Base-by-base conservation (phyloP, 2,888 invertebrate species). In the Leptinotarsa rubiginosa region DNA sequence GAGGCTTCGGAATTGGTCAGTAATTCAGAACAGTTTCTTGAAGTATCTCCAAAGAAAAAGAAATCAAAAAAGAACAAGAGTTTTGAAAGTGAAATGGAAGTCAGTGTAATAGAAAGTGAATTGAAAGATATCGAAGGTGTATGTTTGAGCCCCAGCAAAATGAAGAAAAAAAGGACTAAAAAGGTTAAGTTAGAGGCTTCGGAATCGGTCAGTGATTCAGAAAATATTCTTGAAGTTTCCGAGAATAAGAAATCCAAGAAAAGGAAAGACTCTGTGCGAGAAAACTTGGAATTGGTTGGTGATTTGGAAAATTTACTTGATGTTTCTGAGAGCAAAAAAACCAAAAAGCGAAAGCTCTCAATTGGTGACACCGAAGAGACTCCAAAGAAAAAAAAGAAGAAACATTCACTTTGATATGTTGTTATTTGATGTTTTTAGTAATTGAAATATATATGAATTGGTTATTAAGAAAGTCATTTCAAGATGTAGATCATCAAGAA, bases 301-400 rank as follows among this genome's bases (percentile, higher is more conserved):
- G 62, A 62, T 62, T 62, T 31, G 10, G 62, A 62, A 25, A 31
- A 12, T 13, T 62, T 2, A n/a, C 41, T n/a, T 16, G 31, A 62
- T 41, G 10, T 31, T 10, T 31, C 65, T 64, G 52, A 54, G 65
- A 70, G 18, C 65, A 47, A 25, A 22, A 72, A 68, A 25, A 31
- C 52, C 18, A 72, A 50, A 69, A 72, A 70, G 50, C 73, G 49
- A 59, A 64, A 62, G 18, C 47, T 7, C 3, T 16, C 49, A 15
- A 22, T 62, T 72, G 73, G 22, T 62, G 69, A 59, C 7, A 59
- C 54, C n/a, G 47, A 56, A 18, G 59, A 49, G 7, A 47, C 20
- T 41, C 50, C 65, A 16, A 67, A 65, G 15, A 68, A 56, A 50
- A 59, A 47, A 1, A 75, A 75, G 31, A 75, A 68, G 41, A 71